Base-by-base conservation (phyloP, 1,140 invertebrate species). In the Trachelipus rathkii region DNA sequence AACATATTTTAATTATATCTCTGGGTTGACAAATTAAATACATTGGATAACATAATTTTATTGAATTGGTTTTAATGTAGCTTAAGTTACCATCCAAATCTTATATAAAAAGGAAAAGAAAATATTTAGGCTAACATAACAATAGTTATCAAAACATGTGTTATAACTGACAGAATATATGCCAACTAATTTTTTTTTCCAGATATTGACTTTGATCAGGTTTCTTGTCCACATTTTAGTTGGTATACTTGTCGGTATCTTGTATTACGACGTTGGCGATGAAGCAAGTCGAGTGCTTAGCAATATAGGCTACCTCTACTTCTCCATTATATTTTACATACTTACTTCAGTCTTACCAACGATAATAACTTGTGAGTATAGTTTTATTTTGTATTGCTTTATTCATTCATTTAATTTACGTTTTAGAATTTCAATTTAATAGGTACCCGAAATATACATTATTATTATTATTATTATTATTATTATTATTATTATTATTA, bases 271-370 rank as follows among this genome's bases (percentile, higher is more conserved):
- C 81, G 95, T 97, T 77, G 96, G 96, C 6, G 91, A 94, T 82
- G 93, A 97, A 81, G 95, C 94, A 13, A 91, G 91, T 44, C 94
- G 95, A 86, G 93, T 95, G 9, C 93, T 92, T 86, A 95, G 94
- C 85, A 98, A 98, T 84, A 91, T 94, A 33, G 95, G 94, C n/a
- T 96, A 93, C 84, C 89, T 98, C 68, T 98, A 97, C 86, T 97
- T 97, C 85, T 94, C 92, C 77, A 91, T 96, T 74, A 89, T 98
- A 84, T 97, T 98, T 85, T 91, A 96, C 68, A 96, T 96, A 90
- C 97, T 97, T 83, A 95, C 95, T 44, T 93, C 95, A 9, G 94
- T 97, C 90, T 97, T 97, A 93, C 94, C 95, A 75, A 97, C 95
- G 66, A 95, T 98, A 83, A 89, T 98, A 79, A 97, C 95, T 81